A percentile compares a stretch with the other conserved stretches of the same genome.
Conservation (phyloP, 2,888 invertebrate genomes). For the Girardia tigrina region DNA sequence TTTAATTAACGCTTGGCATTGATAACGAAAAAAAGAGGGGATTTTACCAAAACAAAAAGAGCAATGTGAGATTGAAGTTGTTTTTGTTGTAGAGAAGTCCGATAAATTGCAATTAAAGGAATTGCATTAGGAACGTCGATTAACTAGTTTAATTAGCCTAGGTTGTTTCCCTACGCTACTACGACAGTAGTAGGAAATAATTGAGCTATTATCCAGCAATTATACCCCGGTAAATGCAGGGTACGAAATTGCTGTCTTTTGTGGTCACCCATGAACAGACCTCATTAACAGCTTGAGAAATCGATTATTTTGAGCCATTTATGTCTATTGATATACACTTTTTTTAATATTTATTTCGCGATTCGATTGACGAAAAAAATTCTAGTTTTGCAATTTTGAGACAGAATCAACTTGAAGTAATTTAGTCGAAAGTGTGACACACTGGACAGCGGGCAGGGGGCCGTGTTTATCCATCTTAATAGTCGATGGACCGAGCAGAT, state of each 20-base stretch:
- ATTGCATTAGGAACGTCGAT: conserved; percentile 5
- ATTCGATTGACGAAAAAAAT: not conserved
- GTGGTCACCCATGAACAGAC: conserved; percentile 16
- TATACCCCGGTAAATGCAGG: conserved; percentile 15
- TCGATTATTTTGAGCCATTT: conserved; percentile 23
- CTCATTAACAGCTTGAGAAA: conserved; percentile 14
- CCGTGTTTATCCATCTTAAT: conserved; percentile 10
- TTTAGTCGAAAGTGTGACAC: conserved; percentile 1
- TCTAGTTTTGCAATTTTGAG: not conserved
- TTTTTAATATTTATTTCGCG: not conserved
- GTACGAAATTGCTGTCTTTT: conserved; percentile 8
- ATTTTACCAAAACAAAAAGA: no score
- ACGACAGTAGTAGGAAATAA: conserved; percentile 23
- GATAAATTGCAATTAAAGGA: conserved; percentile 18
- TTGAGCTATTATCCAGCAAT: conserved; percentile 19
- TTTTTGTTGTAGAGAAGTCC: no score
- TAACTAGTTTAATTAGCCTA: conserved; percentile 11
- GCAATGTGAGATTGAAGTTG: no score
- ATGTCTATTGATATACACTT: not conserved
- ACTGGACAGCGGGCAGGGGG: conserved; percentile 11
- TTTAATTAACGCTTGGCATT: no score
- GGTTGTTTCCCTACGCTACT: not conserved
- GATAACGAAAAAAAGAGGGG: no score
- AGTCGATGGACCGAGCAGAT: conserved; percentile 13
- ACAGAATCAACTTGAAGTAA: conserved; percentile 13